Evolutionary conservation across 2,888 invertebrate genomes (phyloP).

Genomic region (Napeogenes sylphis): DNA sequence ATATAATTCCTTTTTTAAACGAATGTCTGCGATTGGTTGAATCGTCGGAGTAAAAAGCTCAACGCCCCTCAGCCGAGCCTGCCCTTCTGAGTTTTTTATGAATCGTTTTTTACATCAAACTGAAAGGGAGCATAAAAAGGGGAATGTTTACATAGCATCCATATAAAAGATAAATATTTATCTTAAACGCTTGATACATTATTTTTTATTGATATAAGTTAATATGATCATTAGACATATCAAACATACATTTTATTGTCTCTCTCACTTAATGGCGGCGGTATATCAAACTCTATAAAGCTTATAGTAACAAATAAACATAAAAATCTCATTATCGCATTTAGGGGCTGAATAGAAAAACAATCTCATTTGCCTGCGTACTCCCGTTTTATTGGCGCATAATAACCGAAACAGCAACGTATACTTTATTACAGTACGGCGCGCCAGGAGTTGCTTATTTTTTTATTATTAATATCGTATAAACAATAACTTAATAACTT

Average conservation of each 20-base stretch:
- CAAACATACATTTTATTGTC: slow-evolving; percentile 15
- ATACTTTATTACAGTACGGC: slow-evolving; percentile 58
- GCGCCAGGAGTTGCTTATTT: slow-evolving; percentile 57
- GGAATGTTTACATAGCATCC: neutral
- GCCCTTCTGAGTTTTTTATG: slow-evolving; percentile 48
- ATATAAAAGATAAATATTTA: neutral
- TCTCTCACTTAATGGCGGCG: slow-evolving; percentile 15
- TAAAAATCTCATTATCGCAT: slow-evolving; percentile 56
- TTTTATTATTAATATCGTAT: slow-evolving; percentile 74
- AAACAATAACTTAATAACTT: slow-evolving; percentile 76
- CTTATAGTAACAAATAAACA: slow-evolving; percentile 49
- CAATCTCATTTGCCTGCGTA: slow-evolving; percentile 60
- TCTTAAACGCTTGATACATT: neutral
- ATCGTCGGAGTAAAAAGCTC: slow-evolving; percentile 55
- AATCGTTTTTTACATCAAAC: slow-evolving; percentile 23
- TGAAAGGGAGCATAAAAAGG: slow-evolving; percentile 10
- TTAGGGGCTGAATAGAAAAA: slow-evolving; percentile 52
- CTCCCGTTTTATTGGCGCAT: slow-evolving; percentile 55
- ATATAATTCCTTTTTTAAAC: slow-evolving; percentile 56
- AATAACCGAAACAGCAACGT: slow-evolving; percentile 50
- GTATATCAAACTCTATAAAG: slow-evolving; percentile 16
- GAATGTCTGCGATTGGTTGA: slow-evolving; percentile 54
- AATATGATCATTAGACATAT: neutral
- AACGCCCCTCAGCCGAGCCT: slow-evolving; percentile 56
- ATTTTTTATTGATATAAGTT: neutral